Conservation (phyloP, 2,888 invertebrate species). For the Callyntrura guangdongensis region DNA sequence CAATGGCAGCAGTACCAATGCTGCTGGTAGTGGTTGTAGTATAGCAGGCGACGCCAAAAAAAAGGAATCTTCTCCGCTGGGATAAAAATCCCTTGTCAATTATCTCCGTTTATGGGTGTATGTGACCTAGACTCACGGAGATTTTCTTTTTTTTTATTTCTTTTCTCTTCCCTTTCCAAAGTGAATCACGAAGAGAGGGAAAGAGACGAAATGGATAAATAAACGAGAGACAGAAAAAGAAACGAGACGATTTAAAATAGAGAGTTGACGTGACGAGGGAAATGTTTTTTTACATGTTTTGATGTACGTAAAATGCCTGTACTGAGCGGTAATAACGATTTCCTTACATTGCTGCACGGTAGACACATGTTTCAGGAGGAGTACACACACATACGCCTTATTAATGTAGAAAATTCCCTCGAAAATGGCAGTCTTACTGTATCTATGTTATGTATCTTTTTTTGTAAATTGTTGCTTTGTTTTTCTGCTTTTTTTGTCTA, state of each 20-base stretch:
- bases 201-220: constrained; percentile 22
- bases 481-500: neutral
- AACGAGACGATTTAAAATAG: constrained; percentile 46
- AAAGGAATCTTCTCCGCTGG: constrained; percentile 68
- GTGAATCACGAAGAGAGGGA: constrained; percentile 7
- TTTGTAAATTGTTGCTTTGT: neutral
- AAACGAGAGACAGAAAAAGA: neutral
- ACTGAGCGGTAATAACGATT: neutral
- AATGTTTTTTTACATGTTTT: neutral
- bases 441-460: no score
- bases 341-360: neutral
- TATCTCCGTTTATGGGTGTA: constrained; percentile 79
- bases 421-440: neutral
- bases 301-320: neutral
- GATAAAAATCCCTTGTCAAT: constrained; percentile 80
- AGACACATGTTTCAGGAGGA: neutral
- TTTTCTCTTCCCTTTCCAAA: constrained; percentile 27
- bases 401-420: neutral
- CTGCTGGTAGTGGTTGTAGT: neutral
- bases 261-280: constrained; percentile 31
- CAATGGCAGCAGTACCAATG: neutral
- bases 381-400: neutral
- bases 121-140: constrained; percentile 76
- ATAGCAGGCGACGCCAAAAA: constrained; percentile 40
- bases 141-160: constrained; percentile 59